A percentile compares a stretch with the other conserved stretches of the same genome.
Conservation (phyloP, 2,888 invertebrate genomes). For the Agapetus fuscipes region DNA sequence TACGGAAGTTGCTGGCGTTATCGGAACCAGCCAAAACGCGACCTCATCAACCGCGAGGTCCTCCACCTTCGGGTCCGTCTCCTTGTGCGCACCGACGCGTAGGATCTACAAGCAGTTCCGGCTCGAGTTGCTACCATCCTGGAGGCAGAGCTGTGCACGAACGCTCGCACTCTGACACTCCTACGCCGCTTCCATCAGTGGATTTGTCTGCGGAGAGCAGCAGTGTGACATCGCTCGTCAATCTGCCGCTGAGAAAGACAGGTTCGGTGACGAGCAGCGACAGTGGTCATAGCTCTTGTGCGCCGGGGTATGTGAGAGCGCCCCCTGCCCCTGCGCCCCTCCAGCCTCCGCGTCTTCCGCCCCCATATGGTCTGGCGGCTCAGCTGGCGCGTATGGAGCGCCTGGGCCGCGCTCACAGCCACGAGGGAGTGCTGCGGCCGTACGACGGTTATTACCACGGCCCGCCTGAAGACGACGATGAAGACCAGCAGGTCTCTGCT, state of each 20-base stretch:
- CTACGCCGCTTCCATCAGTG: conserved; percentile 73
- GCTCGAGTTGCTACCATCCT: conserved; percentile 31
- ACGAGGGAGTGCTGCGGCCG: conserved; percentile 73
- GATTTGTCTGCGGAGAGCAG: conserved; percentile 91
- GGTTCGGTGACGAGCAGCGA: conserved; percentile 89
- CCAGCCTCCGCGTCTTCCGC: conserved; percentile 56
- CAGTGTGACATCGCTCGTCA: conserved; percentile 87
- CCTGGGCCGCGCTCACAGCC: conserved; percentile 74
- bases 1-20: conserved; percentile 87
- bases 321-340: conserved; percentile 38
- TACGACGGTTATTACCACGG: conserved; percentile 55
- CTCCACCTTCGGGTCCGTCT: conserved; percentile 53
- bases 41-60: conserved; percentile 73
- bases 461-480: conserved; percentile 42
- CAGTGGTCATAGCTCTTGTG: conserved; percentile 77
- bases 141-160: conserved; percentile 64
- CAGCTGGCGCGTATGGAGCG: conserved; percentile 76
- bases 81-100: conserved; percentile 48
- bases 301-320: conserved; percentile 33
- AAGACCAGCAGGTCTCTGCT: conserved; percentile 45
- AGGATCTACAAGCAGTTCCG: conserved; percentile 42
- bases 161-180: conserved; percentile 83
- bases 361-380: conserved; percentile 76
- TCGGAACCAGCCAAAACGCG: conserved; percentile 82
- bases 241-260: conserved; percentile 80